Percentiles rank a stretch among this genome's conserved stretches.
These are phyloP conservation scores for Beaufortia kweichowensis DNA, from an alignment of 2,113 vertebrate genomes.

Conservation along the genomic window DNA sequence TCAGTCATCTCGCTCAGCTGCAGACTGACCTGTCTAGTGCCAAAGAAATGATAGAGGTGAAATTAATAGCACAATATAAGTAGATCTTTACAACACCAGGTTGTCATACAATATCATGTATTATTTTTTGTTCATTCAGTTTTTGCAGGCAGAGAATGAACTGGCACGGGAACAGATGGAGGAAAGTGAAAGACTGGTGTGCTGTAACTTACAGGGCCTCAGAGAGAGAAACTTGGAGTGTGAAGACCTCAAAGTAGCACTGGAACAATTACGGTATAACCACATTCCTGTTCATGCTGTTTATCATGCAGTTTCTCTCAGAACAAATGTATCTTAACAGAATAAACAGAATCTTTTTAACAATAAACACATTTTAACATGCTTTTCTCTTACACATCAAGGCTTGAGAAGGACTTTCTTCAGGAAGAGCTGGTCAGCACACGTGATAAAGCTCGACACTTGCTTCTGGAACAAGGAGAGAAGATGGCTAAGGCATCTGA, in stretches of 20 bases:
- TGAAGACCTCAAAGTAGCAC: constrained; percentile 78
- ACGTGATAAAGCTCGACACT: constrained; percentile 44
- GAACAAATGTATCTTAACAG: not conserved
- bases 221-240: constrained; percentile 79
- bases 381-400: not conserved
- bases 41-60: constrained; percentile 83
- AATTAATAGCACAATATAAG: not conserved
- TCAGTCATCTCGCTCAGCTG: constrained; percentile 69
- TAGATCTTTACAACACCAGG: not conserved
- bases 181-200: constrained; percentile 79
- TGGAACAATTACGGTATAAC: constrained; percentile 77
- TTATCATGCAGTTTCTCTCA: not conserved
- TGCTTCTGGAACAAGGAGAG: constrained; percentile 64
- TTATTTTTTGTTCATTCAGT: constrained; percentile 69
- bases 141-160: constrained; percentile 85
- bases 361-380: not conserved
- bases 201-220: constrained; percentile 71
- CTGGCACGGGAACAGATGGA: constrained; percentile 77
- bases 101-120: not conserved
- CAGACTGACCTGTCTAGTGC: constrained; percentile 67
- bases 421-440: constrained; percentile 64
- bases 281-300: not conserved
- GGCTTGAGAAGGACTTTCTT: constrained; percentile 58
- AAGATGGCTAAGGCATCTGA: constrained; percentile 63
- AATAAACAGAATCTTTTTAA: no score